phyloP scores from a whole-genome alignment of 2,113 vertebrate species.

The Fulmarus glacialis region DNA sequence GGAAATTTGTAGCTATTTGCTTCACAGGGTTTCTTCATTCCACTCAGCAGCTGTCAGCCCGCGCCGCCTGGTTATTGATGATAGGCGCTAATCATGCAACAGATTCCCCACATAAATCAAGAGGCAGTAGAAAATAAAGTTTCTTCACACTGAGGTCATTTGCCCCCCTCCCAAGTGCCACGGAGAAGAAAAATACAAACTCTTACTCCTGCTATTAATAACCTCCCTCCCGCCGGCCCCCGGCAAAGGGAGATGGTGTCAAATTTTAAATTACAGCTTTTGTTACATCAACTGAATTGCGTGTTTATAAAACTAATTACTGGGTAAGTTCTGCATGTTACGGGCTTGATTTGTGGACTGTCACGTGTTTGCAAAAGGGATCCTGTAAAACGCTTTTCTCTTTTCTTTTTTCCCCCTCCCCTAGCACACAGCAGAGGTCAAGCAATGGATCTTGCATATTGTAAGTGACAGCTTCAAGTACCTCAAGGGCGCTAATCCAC shows the following conservation, averaged over 20 bases:
- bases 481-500: constrained; percentile 38
- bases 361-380: neutral
- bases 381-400: neutral
- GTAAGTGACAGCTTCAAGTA: constrained; percentile 17
- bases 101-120: constrained; percentile 75
- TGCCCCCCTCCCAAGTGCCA: neutral
- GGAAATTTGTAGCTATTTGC: constrained; percentile 79
- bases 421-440: neutral
- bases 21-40: constrained; percentile 71
- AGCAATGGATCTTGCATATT: neutral
- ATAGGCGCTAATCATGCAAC: constrained; percentile 75
- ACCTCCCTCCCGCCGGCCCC: neutral
- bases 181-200: neutral
- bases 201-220: constrained; percentile 16
- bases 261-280: neutral
- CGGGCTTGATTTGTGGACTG: neutral
- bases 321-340: neutral
- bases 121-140: constrained; percentile 63
- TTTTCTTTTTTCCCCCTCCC: fast-evolving
- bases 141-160: constrained; percentile 6
- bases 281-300: neutral
- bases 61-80: constrained; percentile 76
- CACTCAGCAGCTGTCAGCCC: constrained; percentile 76
- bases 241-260: neutral
- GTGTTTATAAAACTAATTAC: constrained; percentile 16